These are phyloP conservation scores for Chelidonichthys spinosus DNA, from an alignment of 2,797 vertebrate genomes.

Conservation along the genomic window DNA sequence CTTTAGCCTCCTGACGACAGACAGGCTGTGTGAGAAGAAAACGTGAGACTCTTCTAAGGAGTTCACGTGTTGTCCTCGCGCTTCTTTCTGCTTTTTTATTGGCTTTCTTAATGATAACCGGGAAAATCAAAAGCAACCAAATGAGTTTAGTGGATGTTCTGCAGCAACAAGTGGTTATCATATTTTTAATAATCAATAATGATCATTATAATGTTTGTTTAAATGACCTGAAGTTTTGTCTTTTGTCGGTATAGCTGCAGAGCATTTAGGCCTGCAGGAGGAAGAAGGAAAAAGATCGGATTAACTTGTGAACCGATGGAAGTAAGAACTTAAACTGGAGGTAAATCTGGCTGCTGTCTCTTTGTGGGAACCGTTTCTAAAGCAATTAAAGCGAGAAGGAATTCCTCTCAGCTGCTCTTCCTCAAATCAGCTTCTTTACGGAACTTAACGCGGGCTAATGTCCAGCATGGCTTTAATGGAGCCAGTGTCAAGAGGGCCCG, in stretches of 20 bases:
- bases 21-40: conserved; percentile 26
- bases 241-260: conserved; percentile 44
- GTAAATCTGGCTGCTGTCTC: conserved; percentile 93
- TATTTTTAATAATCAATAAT: background rate
- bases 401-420: conserved; percentile 92
- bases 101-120: background rate
- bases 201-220: conserved; percentile 1
- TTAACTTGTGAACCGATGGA: conserved; percentile 97
- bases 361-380: conserved; percentile 95
- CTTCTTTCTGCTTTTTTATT: background rate
- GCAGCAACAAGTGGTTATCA: conserved; percentile 65
- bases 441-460: conserved; percentile 88
- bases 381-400: conserved; percentile 96
- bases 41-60: background rate
- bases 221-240: conserved; percentile 42
- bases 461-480: conserved; percentile 87
- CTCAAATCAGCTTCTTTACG: conserved; percentile 90
- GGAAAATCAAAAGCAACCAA: background rate
- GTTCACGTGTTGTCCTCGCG: background rate
- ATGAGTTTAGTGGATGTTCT: background rate
- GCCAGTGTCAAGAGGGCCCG: conserved; percentile 74
- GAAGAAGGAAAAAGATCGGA: conserved; percentile 86
- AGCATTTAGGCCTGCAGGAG: conserved; percentile 77
- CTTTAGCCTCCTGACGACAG: conserved; percentile 43
- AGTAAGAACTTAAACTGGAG: conserved; percentile 95